Base-by-base conservation (phyloP, 2,113 vertebrate genomes). In the Pimephales promelas region DNA sequence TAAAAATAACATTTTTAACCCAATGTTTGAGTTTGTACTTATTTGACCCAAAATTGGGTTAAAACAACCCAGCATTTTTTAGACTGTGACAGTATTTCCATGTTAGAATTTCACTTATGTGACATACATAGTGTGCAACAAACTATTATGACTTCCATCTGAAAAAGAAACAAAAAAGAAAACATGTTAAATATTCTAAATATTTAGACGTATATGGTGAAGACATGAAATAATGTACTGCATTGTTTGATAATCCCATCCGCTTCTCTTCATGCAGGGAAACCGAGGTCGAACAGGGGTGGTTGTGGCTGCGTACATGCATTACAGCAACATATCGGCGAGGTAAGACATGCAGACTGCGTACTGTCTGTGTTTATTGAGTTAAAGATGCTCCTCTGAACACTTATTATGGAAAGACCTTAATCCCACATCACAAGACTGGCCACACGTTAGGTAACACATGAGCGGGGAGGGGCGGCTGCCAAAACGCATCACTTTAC, bases 261-360 rank as follows among this genome's bases (percentile, higher is more conserved):
- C n/a, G 73, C 90, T n/a, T 88, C 49, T 90, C 61, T 88, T 49
- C 57, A 6, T 85, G 5, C 93, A 99, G 98, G 98, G 98, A 59
- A 99, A 97, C 87, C 95, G 96, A 3, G 97, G 97, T 85, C 93
- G 97, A 77, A 97, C 96, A 0, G 98, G 98, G 0, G 97, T 99
- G 78, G 98, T 99, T 34, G 96, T 98, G 18, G 97, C 98, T 0
- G 97, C 98, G 3, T 99, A 98, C 89, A 97, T 99, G 97, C 97
- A 99, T 89, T 99, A 99, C 93, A 99, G 97, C 94, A 98, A 98
- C 92, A 99, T 99, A 90, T 99, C 97, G 1, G 98, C 97, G 89
- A 98, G 98, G 97, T 99, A 90, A 93, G 92, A 26, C 87, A 49
- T 36, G 45, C 5, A 31, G 24, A 74, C 72, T 5, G 24, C 3